Evolutionary conservation across 1,140 invertebrate genomes (phyloP), one percentile per base, ranked within the genome.

Genomic region (Daktulosphaira vitifoliae): DNA sequence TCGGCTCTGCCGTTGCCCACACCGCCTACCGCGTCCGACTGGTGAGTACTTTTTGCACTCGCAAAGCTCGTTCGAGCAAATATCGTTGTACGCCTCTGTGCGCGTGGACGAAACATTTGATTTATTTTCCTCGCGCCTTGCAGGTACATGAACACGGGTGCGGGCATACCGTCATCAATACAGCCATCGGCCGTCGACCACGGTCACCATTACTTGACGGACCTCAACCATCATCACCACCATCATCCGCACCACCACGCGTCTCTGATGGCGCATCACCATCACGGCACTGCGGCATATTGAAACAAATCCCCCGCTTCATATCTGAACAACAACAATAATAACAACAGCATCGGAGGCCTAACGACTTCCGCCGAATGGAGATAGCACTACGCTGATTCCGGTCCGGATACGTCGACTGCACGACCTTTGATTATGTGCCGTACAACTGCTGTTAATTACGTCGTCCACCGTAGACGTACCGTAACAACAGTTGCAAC

Each of bases 161-260:
- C 53, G 1, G 53, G 53, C 3, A 11, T n/a, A 6, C 11, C 56
- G 18, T 42, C 56, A 39, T 48, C 29, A 26, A 51, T 66, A 22
- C 66, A 54, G 67, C 78, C 79, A 18, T 78, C 80, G 9, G 75
- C 84, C 67, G 78, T 81, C 68, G 73, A 76, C 70, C 69, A 80
- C 70, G 76, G 79, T 69, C 78, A 79, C 66, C 71, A 72, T 44
- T 68, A 73, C 51, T 68, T 76, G 69, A 74, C 75, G 52, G 74
- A 76, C 69, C 68, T 76, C 22, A 74, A 80, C 70, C 79, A 80
- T 71, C 77, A 77, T 56, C 71, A 72, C 56, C 70, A 46, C 26
- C 56, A 64, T 25, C 62, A 67, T 62, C 66, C 64, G 33, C 67
- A 65, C 9, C 70, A 48, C 33, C 59, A 64, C 9, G 50, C 65